Conservation (phyloP, 2,888 invertebrate species). For the Dorcus hopei region DNA sequence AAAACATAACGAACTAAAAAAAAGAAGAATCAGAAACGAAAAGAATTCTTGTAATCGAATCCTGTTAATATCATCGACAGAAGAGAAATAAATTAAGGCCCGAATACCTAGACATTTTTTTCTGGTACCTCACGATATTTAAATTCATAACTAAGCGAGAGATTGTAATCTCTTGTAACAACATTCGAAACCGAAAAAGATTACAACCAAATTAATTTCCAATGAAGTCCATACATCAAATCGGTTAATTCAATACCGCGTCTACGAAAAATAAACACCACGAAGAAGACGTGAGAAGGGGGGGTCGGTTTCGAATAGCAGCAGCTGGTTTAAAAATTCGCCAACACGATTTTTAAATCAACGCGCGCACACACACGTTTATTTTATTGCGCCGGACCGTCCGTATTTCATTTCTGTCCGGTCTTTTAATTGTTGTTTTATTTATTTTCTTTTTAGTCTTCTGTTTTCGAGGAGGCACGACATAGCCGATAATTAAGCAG, state of each 20-base stretch:
- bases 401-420: background rate
- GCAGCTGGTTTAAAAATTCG: background rate
- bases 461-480: background rate
- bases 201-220: background rate
- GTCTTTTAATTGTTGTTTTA: background rate
- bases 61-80: no score
- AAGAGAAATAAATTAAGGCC: no score
- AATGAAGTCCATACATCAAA: slow-evolving; percentile 1
- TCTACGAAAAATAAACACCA: background rate
- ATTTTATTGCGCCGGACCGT: background rate
- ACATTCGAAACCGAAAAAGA: background rate
- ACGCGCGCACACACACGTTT: background rate
- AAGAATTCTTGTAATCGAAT: no score
- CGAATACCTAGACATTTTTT: no score
- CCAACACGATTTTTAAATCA: slow-evolving; percentile 1
- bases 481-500: slow-evolving; percentile 8
- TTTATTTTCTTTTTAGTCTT: slow-evolving; percentile 2
- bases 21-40: no score
- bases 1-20: no score
- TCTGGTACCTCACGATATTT: no score
- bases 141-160: background rate
- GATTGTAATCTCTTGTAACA: background rate
- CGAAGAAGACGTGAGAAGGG: background rate
- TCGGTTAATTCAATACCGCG: background rate
- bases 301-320: background rate